These are phyloP conservation scores for Dendrolimus punctatus DNA, from an alignment of 1,140 invertebrate genomes.

Conservation along the genomic window DNA sequence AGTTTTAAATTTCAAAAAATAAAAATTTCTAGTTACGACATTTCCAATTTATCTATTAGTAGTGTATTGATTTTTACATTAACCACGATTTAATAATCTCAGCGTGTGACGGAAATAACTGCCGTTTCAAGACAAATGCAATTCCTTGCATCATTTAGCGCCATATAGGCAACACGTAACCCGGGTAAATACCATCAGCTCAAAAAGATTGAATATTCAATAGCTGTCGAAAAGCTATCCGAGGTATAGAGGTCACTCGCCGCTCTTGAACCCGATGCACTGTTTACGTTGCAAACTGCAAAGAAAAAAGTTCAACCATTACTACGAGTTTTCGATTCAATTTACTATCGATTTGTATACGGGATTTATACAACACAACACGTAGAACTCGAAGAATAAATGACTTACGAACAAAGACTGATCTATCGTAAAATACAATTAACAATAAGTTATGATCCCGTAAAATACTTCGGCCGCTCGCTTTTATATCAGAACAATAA, in stretches of 20 bases:
- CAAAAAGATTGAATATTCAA: not conserved
- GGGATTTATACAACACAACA: too few species aligned
- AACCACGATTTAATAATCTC: too few species aligned
- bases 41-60: not conserved
- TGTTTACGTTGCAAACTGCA: not conserved
- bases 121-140: too few species aligned
- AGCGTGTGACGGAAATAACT: too few species aligned
- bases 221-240: not conserved
- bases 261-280: constrained; percentile 12
- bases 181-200: not conserved
- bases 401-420: too few species aligned
- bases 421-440: too few species aligned
- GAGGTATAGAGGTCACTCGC: constrained; percentile 1
- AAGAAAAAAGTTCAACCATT: constrained; percentile 10
- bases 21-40: not conserved
- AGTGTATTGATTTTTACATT: too few species aligned
- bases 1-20: not conserved
- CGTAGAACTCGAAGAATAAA: too few species aligned
- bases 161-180: not conserved
- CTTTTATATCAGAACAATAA: too few species aligned
- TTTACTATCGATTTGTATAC: not conserved
- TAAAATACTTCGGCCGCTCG: too few species aligned
- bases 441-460: too few species aligned
- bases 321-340: not conserved
- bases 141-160: too few species aligned